Conservation (phyloP, 2,888 invertebrate genomes). For the Hydroisotoma schaefferi region DNA sequence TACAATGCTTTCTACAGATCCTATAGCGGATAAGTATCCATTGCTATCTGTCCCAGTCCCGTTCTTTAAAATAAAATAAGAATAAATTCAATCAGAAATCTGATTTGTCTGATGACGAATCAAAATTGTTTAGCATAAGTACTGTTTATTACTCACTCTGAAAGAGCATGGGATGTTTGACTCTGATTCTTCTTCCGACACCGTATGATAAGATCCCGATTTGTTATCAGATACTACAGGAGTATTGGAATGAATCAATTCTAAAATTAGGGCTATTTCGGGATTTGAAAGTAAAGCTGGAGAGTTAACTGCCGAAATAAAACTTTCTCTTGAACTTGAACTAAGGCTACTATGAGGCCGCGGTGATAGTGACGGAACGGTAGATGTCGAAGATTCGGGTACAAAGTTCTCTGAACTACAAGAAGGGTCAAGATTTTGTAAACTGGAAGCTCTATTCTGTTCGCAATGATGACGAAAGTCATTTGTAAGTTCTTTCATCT, state of each 20-base stretch:
- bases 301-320: not conserved
- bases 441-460: constrained; percentile 8
- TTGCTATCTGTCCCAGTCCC: constrained; percentile 11
- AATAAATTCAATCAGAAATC: not conserved
- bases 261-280: constrained; percentile 22
- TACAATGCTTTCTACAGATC: constrained; percentile 10
- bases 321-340: not conserved
- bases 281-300: not conserved
- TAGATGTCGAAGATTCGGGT: too few species aligned
- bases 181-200: constrained; percentile 35
- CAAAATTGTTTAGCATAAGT: not conserved
- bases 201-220: constrained; percentile 43
- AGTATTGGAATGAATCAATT: constrained; percentile 36
- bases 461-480: constrained; percentile 33
- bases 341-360: too few species aligned
- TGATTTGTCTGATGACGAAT: not conserved
- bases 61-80: not conserved
- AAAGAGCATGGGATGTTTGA: not conserved
- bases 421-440: not conserved
- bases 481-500: constrained; percentile 36
- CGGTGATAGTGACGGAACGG: not conserved
- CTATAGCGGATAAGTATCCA: constrained; percentile 8
- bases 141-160: not conserved
- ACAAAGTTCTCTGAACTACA: not conserved
- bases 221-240: constrained; percentile 37